phyloP scores from a whole-genome alignment of 2,113 vertebrate genomes.

The Lophochroa leadbeateri region DNA sequence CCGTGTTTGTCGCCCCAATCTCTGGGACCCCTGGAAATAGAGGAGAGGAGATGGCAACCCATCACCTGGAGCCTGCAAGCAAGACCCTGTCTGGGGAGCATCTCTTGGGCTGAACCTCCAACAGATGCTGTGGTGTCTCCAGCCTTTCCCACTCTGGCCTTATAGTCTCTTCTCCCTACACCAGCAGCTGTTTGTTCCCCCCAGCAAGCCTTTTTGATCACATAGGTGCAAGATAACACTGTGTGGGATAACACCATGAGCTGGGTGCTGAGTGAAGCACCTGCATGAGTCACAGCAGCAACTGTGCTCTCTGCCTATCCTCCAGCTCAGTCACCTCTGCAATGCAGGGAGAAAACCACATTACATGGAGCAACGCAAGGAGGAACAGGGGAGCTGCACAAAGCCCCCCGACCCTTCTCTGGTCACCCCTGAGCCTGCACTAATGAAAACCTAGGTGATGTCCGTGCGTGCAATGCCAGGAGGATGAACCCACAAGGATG shows the following conservation, averaged over 20 bases:
- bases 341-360: background rate
- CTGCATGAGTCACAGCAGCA: background rate
- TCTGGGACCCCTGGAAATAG: background rate
- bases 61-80: background rate
- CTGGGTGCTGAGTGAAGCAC: background rate
- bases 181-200: background rate
- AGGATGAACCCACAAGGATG: background rate
- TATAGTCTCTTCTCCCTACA: background rate
- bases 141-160: background rate
- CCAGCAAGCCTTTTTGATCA: rapidly evolving
- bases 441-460: background rate
- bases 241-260: rapidly evolving
- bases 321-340: background rate
- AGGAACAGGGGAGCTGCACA: background rate
- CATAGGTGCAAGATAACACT: background rate
- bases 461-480: background rate
- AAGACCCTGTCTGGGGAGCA: background rate
- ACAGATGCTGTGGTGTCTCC: background rate
- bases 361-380: rapidly evolving
- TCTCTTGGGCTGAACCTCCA: background rate
- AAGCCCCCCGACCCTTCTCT: background rate
- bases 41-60: background rate
- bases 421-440: background rate
- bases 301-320: background rate
- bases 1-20: rapidly evolving